These are phyloP conservation scores for Myotis brandtii DNA, from an alignment of 2,113 vertebrate genomes.

Conservation along the genomic window DNA sequence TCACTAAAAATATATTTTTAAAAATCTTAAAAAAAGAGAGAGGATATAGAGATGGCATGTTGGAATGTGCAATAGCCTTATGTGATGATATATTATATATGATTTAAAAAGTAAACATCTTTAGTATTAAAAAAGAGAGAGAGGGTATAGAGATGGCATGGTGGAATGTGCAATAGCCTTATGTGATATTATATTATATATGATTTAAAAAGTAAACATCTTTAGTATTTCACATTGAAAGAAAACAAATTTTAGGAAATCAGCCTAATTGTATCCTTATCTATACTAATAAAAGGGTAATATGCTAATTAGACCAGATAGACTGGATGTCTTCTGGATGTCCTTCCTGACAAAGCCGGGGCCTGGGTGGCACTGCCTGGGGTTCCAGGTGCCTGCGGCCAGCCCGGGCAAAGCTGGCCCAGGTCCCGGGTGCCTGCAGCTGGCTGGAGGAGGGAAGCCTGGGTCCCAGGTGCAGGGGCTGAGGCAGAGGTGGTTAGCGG, in stretches of 20 bases:
- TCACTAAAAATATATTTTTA: too few relatives aligned
- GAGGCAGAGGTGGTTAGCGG: too few relatives aligned
- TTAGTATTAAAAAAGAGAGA: neutral
- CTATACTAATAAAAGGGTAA: too few relatives aligned
- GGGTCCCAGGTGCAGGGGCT: too few relatives aligned
- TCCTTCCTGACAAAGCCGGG: too few relatives aligned
- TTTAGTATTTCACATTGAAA: neutral
- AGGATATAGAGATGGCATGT: neutral
- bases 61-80: neutral
- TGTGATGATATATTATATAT: conserved; percentile 17
- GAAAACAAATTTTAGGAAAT: conserved; percentile 18
- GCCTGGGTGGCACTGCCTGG: too few relatives aligned
- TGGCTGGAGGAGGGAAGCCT: too few relatives aligned
- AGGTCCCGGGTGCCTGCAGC: too few relatives aligned
- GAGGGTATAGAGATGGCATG: neutral
- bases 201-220: neutral
- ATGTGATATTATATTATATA: conserved; percentile 6
- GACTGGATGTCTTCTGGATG: too few relatives aligned
- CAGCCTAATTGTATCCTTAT: neutral
- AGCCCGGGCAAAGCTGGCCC: too few relatives aligned
- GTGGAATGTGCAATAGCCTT: neutral
- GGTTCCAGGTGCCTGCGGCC: too few relatives aligned
- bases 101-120: neutral
- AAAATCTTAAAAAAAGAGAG: neutral
- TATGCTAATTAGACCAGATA: too few relatives aligned